Conservation (phyloP, 2,888 invertebrate genomes). For the Margaritifera margaritifera region DNA sequence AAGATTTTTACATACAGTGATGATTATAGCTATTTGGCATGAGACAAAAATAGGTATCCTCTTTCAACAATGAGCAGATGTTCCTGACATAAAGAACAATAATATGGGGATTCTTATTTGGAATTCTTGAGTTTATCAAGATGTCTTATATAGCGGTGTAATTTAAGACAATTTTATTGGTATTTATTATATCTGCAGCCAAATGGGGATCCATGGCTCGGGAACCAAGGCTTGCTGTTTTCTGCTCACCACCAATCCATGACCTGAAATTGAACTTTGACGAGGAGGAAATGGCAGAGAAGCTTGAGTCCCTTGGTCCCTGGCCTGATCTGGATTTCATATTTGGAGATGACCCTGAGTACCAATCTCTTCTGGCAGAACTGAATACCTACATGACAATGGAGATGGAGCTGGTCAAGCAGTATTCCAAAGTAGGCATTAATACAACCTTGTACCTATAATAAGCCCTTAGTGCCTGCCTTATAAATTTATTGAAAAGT, state of each 20-base stretch:
- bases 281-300: constrained; percentile 62
- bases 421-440: constrained; percentile 53
- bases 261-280: constrained; percentile 66
- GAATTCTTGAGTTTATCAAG: no score
- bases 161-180: background rate
- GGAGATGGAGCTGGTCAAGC: constrained; percentile 60
- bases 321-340: constrained; percentile 70
- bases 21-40: no score
- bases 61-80: no score
- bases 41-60: no score
- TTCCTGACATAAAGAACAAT: background rate
- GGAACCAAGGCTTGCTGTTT: constrained; percentile 64
- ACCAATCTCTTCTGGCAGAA: constrained; percentile 58
- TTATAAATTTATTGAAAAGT: no score
- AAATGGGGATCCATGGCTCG: constrained; percentile 64
- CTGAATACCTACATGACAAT: constrained; percentile 58
- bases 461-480: no score
- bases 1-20: no score
- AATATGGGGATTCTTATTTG: background rate
- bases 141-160: background rate
- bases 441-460: background rate
- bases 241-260: constrained; percentile 66
- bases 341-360: constrained; percentile 65
- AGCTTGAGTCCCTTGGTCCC: constrained; percentile 48
- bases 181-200: constrained; percentile 40